phyloP scores from a whole-genome alignment of 92 coral and sea anemone genomes.

The Pocillopora grandis region DNA sequence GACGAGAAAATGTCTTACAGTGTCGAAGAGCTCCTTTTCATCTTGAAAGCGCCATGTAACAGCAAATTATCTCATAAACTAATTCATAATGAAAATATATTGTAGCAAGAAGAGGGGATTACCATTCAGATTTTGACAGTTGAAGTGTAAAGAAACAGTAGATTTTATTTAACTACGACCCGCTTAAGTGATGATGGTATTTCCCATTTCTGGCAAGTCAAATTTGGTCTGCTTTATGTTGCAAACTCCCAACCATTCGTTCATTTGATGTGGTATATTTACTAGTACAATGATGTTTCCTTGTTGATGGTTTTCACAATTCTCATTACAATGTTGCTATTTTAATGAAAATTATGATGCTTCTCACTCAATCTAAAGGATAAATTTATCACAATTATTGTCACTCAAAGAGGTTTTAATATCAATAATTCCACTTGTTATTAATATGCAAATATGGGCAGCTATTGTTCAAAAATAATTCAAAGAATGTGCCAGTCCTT shows the following conservation, averaged over 20 bases:
- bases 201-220: no score
- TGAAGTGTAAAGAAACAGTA: no score
- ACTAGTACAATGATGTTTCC: background rate
- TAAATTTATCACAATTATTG: background rate
- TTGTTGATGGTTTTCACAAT: background rate
- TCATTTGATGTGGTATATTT: background rate
- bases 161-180: background rate
- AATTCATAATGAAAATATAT: no score
- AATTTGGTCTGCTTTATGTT: no score
- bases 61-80: no score
- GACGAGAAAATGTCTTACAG: no score
- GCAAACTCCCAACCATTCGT: no score
- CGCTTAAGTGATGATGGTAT: background rate
- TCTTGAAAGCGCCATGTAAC: no score
- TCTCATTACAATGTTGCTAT: background rate
- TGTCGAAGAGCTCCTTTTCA: no score
- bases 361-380: background rate
- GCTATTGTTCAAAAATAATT: conserved; percentile 2
- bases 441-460: conserved; percentile 7
- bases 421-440: background rate
- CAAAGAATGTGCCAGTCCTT: conserved; percentile 15
- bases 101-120: background rate
- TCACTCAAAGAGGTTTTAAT: background rate
- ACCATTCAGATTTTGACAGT: background rate
- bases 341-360: background rate